phyloP scores from a whole-genome alignment of 2,113 vertebrate species.

The Solenodon paradoxus region DNA sequence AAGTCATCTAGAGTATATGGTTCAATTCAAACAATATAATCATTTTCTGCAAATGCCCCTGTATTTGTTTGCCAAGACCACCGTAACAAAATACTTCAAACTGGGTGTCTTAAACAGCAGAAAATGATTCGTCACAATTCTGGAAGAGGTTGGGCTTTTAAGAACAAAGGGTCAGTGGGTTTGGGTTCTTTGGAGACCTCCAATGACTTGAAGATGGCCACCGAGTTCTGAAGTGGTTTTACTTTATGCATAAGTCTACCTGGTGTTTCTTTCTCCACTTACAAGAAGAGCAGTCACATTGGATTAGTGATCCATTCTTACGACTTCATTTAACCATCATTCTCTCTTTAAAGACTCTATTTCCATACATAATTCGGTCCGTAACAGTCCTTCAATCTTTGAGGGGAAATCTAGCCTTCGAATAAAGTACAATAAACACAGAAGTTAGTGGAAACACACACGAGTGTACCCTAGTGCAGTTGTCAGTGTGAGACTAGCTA shows the following conservation, averaged over 20 bases:
- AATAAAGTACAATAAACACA: neutral
- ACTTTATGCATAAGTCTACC: neutral
- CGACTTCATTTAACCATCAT: neutral
- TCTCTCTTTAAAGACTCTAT: neutral
- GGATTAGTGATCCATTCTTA: neutral
- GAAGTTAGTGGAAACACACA: neutral
- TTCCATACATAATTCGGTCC: neutral
- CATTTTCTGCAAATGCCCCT: neutral
- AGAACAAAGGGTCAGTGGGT: neutral
- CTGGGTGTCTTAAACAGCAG: neutral
- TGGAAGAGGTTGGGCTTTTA: neutral
- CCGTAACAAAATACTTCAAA: neutral
- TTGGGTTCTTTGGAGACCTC: neutral
- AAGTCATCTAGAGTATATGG: neutral
- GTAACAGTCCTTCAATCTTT: neutral
- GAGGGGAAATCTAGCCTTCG: neutral
- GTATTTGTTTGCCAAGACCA: neutral
- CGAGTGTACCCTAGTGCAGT: neutral
- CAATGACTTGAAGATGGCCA: neutral
- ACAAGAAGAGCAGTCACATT: neutral
- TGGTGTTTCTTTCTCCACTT: neutral
- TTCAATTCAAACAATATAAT: neutral
- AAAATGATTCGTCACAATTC: neutral
- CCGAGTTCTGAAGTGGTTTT: neutral
- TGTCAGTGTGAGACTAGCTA: neutral